phyloP scores from a whole-genome alignment of 2,888 invertebrate species.

The Yponomeuta sedellus region DNA sequence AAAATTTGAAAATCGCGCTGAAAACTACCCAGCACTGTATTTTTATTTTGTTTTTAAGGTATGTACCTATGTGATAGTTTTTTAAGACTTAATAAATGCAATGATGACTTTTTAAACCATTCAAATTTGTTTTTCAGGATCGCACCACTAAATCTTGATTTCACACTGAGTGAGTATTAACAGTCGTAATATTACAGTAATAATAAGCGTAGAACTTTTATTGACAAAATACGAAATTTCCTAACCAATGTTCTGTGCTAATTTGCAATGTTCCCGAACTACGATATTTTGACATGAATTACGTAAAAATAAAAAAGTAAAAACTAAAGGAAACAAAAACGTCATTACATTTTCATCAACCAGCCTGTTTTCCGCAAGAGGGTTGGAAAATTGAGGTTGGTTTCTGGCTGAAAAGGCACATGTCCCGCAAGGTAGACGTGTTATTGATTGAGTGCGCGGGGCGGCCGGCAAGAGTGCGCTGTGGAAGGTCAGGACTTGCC shows the following conservation, averaged over 20 bases:
- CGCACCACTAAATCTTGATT: neutral
- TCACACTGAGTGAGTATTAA: neutral
- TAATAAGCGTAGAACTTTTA: neutral
- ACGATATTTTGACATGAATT: neutral
- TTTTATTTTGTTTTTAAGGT: too few relatives aligned
- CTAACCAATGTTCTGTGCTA: neutral
- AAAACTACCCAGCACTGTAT: constrained; percentile 6
- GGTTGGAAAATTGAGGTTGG: neutral
- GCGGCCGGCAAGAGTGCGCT: constrained; percentile 33
- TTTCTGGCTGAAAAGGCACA: constrained; percentile 1
- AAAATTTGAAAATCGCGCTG: constrained; percentile 30
- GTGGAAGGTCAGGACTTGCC: constrained; percentile 51
- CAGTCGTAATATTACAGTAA: neutral
- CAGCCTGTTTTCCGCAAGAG: neutral
- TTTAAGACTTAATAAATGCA: too few relatives aligned
- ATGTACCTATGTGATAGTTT: too few relatives aligned
- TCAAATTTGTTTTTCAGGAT: neutral
- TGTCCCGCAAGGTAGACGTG: constrained; percentile 16
- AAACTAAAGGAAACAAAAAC: neutral
- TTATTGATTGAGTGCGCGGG: constrained; percentile 52
- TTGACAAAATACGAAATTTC: too few relatives aligned
- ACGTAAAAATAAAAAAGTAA: neutral
- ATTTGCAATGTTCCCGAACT: neutral
- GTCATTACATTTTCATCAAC: too few relatives aligned
- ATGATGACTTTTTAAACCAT: neutral